A percentile compares a stretch with the other conserved stretches of the same genome.
Conservation (phyloP, 2,888 invertebrate species). For the Alviniconcha strummeri region DNA sequence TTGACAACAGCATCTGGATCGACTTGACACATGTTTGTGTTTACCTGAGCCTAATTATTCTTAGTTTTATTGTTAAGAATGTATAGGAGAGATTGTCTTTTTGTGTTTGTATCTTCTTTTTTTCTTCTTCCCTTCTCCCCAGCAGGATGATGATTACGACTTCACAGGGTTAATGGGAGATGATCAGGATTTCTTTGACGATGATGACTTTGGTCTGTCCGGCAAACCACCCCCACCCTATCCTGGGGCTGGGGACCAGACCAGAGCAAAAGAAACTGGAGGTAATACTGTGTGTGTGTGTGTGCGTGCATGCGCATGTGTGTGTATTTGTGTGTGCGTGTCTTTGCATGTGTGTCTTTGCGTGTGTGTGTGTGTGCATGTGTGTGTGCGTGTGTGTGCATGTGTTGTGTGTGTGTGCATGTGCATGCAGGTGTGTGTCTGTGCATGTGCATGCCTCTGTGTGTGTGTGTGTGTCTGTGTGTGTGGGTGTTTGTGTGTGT, state of each 20-base stretch:
- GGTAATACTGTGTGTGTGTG: constrained; percentile 9
- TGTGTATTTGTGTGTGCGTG: background rate
- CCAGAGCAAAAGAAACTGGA: constrained; percentile 30
- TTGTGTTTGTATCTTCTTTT: too few species aligned
- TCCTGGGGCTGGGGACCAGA: constrained; percentile 53
- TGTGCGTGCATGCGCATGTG: background rate
- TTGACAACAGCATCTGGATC: too few species aligned
- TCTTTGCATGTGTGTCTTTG: background rate
- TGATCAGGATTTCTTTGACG: constrained; percentile 63
- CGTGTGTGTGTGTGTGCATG: background rate
- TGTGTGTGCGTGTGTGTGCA: background rate
- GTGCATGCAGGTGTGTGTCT: background rate
- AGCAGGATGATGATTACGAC: constrained; percentile 45
- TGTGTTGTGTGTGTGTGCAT: background rate
- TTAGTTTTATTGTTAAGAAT: too few species aligned
- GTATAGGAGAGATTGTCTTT: too few species aligned
- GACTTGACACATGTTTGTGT: too few species aligned
- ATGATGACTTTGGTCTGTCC: constrained; percentile 76
- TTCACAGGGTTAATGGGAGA: constrained; percentile 43
- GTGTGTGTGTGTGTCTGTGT: background rate
- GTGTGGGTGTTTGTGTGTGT: background rate
- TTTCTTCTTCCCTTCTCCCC: background rate
- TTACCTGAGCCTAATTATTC: too few species aligned
- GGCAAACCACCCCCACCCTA: constrained; percentile 82
- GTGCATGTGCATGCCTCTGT: background rate